Conservation (phyloP, 2,797 vertebrate species). For the Molossus molossus region DNA sequence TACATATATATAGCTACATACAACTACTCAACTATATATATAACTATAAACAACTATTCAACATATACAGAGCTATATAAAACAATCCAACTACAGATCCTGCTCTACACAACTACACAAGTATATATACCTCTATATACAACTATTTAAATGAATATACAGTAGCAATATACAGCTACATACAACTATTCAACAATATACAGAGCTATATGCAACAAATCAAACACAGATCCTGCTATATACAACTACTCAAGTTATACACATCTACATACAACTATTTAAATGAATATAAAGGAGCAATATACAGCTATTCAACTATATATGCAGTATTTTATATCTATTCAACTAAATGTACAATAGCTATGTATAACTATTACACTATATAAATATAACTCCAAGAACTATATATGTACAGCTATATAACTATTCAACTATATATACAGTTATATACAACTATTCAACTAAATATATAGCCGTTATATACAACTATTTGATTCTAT, state of each 20-base stretch:
- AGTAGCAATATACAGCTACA: background rate
- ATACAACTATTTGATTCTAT: background rate
- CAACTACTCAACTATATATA: background rate
- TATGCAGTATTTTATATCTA: too few relatives aligned
- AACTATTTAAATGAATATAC: background rate
- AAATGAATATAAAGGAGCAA: background rate
- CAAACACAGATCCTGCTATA: background rate
- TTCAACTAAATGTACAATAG: too few relatives aligned
- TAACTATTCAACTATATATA: background rate
- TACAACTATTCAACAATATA: background rate
- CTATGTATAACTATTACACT: too few relatives aligned
- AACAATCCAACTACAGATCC: background rate
- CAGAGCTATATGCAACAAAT: background rate
- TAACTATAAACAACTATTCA: background rate
- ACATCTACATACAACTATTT: background rate
- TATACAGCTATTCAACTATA: background rate
- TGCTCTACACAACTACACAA: background rate
- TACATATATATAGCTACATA: background rate
- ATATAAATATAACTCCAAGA: too few relatives aligned
- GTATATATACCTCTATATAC: background rate
- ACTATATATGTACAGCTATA: background rate
- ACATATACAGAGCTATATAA: background rate
- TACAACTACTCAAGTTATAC: background rate
- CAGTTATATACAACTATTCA: background rate
- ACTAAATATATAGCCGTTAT: background rate